Conservation (phyloP, 2,113 vertebrate genomes). For the Pseudopodoces humilis region DNA sequence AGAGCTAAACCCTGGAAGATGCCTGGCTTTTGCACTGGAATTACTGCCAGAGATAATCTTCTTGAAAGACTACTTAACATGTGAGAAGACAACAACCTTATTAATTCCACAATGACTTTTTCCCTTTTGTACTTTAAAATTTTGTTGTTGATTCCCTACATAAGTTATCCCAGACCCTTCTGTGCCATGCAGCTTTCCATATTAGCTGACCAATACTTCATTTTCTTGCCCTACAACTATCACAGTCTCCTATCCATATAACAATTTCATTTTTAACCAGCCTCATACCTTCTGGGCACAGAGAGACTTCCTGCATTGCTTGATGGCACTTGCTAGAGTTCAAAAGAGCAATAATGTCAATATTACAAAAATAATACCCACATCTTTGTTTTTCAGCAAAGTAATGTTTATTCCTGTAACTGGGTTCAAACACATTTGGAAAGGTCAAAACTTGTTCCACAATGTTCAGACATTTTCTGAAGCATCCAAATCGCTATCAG, state of each 20-base stretch:
- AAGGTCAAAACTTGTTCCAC: background rate
- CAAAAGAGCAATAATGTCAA: background rate
- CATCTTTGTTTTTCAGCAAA: background rate
- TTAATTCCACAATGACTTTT: background rate
- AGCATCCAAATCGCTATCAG: background rate
- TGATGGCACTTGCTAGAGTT: background rate
- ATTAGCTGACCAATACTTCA: background rate
- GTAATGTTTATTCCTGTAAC: background rate
- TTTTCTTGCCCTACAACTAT: background rate
- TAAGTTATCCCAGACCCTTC: background rate
- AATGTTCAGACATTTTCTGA: background rate
- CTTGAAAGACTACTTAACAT: background rate
- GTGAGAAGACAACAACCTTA: background rate
- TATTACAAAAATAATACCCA: background rate
- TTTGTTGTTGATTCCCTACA: background rate
- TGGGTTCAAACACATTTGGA: background rate
- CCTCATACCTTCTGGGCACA: background rate
- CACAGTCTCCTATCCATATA: background rate
- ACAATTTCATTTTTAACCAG: background rate
- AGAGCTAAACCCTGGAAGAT: background rate
- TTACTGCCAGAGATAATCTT: background rate
- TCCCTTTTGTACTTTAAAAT: background rate
- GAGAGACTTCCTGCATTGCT: background rate
- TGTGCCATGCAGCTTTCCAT: background rate
- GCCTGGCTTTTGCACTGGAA: background rate